Evolutionary conservation across 2,888 invertebrate species (phyloP).

Genomic region (Harpalus rufipes): DNA sequence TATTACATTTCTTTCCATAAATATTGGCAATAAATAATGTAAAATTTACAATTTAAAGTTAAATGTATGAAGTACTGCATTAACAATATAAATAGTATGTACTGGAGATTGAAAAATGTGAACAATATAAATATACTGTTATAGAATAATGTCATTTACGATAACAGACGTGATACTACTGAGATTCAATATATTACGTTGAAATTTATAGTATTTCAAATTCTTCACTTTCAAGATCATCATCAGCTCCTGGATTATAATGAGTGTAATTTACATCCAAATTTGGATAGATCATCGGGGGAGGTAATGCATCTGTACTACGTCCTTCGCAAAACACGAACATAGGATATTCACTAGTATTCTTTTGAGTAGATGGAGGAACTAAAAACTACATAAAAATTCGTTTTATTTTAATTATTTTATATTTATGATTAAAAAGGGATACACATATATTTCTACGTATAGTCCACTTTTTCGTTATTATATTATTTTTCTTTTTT

Average conservation of each 20-base stretch:
- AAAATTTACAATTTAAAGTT: slow-evolving; percentile 15
- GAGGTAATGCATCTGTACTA: slow-evolving; percentile 78
- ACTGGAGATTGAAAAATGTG: slow-evolving; percentile 31
- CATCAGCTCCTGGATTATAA: slow-evolving; percentile 79
- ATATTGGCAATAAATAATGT: slow-evolving; percentile 35
- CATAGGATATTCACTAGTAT: slow-evolving; percentile 87
- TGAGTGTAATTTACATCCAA: slow-evolving; percentile 73
- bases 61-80: slow-evolving; percentile 23
- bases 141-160: slow-evolving; percentile 40
- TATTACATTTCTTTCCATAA: slow-evolving; percentile 8
- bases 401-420: not conserved
- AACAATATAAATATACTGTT: slow-evolving; percentile 47
- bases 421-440: too few relatives aligned
- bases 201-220: slow-evolving; percentile 83
- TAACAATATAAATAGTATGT: slow-evolving; percentile 31
- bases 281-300: slow-evolving; percentile 72
- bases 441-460: too few relatives aligned
- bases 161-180: slow-evolving; percentile 28
- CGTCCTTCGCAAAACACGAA: slow-evolving; percentile 89
- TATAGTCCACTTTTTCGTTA: too few relatives aligned
- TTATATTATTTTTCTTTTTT: too few relatives aligned
- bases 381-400: slow-evolving; percentile 71
- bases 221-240: slow-evolving; percentile 85
- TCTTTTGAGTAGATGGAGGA: slow-evolving; percentile 73
- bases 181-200: slow-evolving; percentile 26